phyloP scores from a whole-genome alignment of 2,113 vertebrate genomes.

The Bombycilla garrulus region DNA sequence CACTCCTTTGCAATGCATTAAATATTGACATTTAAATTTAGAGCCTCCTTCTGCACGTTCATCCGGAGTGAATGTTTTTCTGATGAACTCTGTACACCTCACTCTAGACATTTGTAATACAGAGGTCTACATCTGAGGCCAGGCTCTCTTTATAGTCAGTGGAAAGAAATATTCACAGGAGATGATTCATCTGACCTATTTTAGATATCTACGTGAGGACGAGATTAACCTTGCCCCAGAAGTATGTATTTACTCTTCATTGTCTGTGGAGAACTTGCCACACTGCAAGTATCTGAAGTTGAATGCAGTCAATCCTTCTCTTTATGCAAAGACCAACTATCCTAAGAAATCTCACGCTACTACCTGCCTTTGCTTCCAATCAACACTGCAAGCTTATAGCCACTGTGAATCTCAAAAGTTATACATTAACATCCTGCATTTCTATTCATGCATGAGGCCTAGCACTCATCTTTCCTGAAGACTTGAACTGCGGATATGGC shows the following conservation, averaged over 20 bases:
- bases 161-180: conserved; percentile 38
- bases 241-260: neutral
- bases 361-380: neutral
- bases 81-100: neutral
- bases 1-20: neutral
- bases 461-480: neutral
- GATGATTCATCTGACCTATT: conserved; percentile 52
- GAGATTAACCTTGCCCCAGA: conserved; percentile 6
- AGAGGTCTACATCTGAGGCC: neutral
- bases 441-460: neutral
- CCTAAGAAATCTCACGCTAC: neutral
- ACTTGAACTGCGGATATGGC: neutral
- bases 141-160: conserved; percentile 5
- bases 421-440: neutral
- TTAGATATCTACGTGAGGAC: neutral
- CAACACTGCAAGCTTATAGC: neutral
- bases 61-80: neutral
- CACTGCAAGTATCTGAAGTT: neutral
- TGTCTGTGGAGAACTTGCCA: neutral
- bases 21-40: neutral
- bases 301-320: neutral
- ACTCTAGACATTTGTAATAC: neutral
- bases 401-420: neutral
- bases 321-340: neutral
- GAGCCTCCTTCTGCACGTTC: neutral